Conservation (phyloP, 2,797 vertebrate genomes). For the Rhinophrynus dorsalis region DNA sequence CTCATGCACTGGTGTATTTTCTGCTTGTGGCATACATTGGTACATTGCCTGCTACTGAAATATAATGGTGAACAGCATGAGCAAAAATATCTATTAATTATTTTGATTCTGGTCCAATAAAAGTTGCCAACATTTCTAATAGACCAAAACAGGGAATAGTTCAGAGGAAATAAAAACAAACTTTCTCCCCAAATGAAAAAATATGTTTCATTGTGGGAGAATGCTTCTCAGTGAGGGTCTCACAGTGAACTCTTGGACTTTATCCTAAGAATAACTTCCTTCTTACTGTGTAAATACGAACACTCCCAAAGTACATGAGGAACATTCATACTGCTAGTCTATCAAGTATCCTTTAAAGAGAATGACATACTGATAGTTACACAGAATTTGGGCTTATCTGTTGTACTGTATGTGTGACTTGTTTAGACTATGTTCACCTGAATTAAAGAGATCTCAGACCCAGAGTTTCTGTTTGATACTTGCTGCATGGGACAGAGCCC, state of each 20-base stretch:
- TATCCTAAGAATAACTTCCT: conserved; percentile 46
- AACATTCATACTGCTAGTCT: not conserved
- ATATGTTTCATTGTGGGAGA: conserved; percentile 28
- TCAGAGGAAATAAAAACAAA: conserved; percentile 20
- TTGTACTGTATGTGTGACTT: not conserved
- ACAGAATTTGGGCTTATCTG: not conserved
- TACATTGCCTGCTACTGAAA: no score
- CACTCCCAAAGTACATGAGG: not conserved
- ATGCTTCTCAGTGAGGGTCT: conserved; percentile 26
- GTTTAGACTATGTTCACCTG: not conserved
- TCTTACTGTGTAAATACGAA: conserved; percentile 20
- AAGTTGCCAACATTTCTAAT: conserved; percentile 1
- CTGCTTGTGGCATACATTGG: no score
- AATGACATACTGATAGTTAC: not conserved
- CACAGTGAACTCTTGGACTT: conserved; percentile 8
- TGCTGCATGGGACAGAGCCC: no score
- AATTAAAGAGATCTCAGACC: no score
- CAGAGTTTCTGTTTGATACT: no score
- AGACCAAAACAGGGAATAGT: conserved; percentile 3
- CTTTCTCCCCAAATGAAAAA: not conserved
- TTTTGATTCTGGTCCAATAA: conserved; percentile 4
- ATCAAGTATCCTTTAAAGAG: not conserved
- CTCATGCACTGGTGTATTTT: no score
- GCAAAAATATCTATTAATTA: conserved; percentile 2
- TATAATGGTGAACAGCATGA: no score